phyloP scores from a whole-genome alignment of 2,113 vertebrate genomes.

The Gracilinanus agilis region DNA sequence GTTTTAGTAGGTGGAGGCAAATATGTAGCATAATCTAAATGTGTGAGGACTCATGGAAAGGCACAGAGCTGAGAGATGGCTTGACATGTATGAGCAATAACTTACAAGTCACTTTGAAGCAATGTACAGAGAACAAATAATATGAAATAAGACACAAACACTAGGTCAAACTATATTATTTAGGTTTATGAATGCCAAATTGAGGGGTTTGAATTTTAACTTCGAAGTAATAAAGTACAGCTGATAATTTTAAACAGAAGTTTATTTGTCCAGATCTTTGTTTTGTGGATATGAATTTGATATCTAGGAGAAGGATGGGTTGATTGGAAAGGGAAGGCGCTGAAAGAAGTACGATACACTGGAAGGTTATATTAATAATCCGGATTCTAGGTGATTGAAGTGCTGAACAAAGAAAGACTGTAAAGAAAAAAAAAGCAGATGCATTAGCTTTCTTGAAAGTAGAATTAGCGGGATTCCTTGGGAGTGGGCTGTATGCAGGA shows the following conservation, averaged over 20 bases:
- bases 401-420: neutral
- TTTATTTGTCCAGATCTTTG: neutral
- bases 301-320: neutral
- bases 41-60: neutral
- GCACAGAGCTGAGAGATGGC: neutral
- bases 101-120: neutral
- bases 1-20: neutral
- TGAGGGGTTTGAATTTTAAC: neutral
- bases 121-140: neutral
- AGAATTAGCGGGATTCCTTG: neutral
- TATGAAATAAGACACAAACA: neutral
- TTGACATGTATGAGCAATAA: neutral
- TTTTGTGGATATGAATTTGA: neutral
- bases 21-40: neutral
- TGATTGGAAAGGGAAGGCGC: too few relatives aligned
- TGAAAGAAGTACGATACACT: neutral
- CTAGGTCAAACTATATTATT: neutral
- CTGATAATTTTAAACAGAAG: neutral
- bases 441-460: neutral
- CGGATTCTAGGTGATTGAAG: neutral
- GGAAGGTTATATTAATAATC: neutral
- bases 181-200: neutral
- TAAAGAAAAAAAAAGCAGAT: neutral
- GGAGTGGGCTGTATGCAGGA: slow-evolving; percentile 78
- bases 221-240: neutral